These are phyloP conservation scores for Notoglanidium macrostoma DNA, from an alignment of 2,797 vertebrate genomes.

Conservation along the genomic window DNA sequence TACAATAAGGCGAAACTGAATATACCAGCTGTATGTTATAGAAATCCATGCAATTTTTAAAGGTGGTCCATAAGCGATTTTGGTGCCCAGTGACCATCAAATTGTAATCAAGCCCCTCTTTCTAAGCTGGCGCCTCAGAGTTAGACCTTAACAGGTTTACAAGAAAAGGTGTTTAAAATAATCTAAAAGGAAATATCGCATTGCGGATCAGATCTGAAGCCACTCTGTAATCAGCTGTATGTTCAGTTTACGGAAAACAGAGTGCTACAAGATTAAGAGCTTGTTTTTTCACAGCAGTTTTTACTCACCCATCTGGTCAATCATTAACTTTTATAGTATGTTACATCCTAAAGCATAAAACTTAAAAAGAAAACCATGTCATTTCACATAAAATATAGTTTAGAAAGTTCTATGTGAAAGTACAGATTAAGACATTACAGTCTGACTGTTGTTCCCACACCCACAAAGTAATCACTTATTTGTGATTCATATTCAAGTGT, in stretches of 20 bases:
- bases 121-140: slow-evolving; percentile 21
- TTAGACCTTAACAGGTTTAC: slow-evolving; percentile 29
- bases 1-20: slow-evolving; percentile 49
- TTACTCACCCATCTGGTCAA: not conserved
- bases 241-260: not conserved
- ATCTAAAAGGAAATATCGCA: not conserved
- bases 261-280: slow-evolving; percentile 10
- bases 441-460: slow-evolving; percentile 31
- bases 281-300: slow-evolving; percentile 13
- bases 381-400: slow-evolving; percentile 7
- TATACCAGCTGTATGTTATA: slow-evolving; percentile 55
- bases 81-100: slow-evolving; percentile 64
- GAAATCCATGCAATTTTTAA: slow-evolving; percentile 29
- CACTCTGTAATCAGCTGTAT: not conserved
- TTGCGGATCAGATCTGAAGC: not conserved
- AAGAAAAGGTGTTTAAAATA: slow-evolving; percentile 11
- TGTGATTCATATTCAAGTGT: slow-evolving; percentile 33
- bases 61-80: slow-evolving; percentile 37
- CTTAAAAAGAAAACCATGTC: not conserved
- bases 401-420: slow-evolving; percentile 1
- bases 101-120: slow-evolving; percentile 66
- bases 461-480: slow-evolving; percentile 37
- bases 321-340: not conserved
- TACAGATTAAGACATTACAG: slow-evolving; percentile 18
- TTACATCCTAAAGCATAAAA: not conserved